phyloP scores from a whole-genome alignment of 2,797 vertebrate genomes.

The Catamblyrhynchus diadema region DNA sequence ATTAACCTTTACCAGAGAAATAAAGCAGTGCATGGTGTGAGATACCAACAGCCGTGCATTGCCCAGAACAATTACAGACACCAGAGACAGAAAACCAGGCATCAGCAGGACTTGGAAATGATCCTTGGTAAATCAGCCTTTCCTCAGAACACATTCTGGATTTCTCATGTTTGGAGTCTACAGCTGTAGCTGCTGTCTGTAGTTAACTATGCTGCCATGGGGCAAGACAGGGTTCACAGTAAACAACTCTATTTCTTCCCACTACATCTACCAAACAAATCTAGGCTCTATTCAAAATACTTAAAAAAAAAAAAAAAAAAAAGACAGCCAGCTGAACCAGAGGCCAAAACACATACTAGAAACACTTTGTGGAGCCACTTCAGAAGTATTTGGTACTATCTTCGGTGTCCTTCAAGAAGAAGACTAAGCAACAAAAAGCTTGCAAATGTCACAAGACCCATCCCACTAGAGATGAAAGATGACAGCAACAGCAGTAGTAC shows the following conservation, averaged over 20 bases:
- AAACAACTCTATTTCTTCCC: not conserved
- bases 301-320: rapidly evolving
- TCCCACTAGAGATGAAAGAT: not conserved
- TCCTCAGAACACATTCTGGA: not conserved
- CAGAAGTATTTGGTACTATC: not conserved
- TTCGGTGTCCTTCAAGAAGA: not conserved
- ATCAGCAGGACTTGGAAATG: not conserved
- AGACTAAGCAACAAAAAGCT: not conserved
- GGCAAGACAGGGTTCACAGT: not conserved
- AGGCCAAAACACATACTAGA: not conserved
- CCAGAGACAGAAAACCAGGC: not conserved
- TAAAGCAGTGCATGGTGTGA: not conserved
- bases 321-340: not conserved
- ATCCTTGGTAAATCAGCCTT: not conserved
- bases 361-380: not conserved
- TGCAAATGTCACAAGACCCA: not conserved
- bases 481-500: not conserved
- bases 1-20: slow-evolving; percentile 1
- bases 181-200: not conserved
- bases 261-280: not conserved
- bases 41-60: not conserved
- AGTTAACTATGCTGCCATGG: not conserved
- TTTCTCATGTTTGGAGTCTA: not conserved
- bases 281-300: not conserved
- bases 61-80: not conserved